These are phyloP conservation scores for Epinotia demarniana DNA, from an alignment of 2,888 invertebrate genomes.

Conservation along the genomic window DNA sequence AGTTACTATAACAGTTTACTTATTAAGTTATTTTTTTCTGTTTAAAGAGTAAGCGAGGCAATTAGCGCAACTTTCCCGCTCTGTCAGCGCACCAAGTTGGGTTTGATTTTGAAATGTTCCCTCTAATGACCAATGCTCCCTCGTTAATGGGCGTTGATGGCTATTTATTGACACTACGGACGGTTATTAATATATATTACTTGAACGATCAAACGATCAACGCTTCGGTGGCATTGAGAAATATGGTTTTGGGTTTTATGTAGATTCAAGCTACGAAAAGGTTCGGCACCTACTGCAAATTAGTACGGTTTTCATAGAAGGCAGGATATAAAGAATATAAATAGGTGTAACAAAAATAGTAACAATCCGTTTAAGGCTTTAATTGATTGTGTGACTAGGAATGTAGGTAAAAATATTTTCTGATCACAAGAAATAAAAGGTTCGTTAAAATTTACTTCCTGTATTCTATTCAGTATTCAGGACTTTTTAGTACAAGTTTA, in stretches of 20 bases:
- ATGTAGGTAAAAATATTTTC: too few relatives aligned
- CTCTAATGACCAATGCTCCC: slow-evolving; percentile 73
- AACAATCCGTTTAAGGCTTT: too few relatives aligned
- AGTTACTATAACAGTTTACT: slow-evolving; percentile 18
- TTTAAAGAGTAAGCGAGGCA: slow-evolving; percentile 58
- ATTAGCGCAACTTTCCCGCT: slow-evolving; percentile 62
- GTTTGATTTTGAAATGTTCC: slow-evolving; percentile 77
- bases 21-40: slow-evolving; percentile 50
- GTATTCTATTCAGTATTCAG: too few relatives aligned
- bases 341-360: too few relatives aligned
- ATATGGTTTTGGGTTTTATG: slow-evolving; percentile 12
- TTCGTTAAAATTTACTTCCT: too few relatives aligned
- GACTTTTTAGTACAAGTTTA: too few relatives aligned
- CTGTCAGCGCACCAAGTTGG: slow-evolving; percentile 69
- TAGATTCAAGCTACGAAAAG: too few relatives aligned
- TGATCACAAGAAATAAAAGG: too few relatives aligned
- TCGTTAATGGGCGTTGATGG: slow-evolving; percentile 67
- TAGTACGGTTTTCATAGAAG: too few relatives aligned
- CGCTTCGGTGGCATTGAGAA: slow-evolving; percentile 49
- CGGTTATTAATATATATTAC: slow-evolving; percentile 68
- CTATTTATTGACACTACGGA: slow-evolving; percentile 67
- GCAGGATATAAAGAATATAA: too few relatives aligned
- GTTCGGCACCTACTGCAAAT: too few relatives aligned
- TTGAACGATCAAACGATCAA: slow-evolving; percentile 54
- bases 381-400: too few relatives aligned